Conservation (phyloP, 2,888 invertebrate species). For the Apamea epomidion region DNA sequence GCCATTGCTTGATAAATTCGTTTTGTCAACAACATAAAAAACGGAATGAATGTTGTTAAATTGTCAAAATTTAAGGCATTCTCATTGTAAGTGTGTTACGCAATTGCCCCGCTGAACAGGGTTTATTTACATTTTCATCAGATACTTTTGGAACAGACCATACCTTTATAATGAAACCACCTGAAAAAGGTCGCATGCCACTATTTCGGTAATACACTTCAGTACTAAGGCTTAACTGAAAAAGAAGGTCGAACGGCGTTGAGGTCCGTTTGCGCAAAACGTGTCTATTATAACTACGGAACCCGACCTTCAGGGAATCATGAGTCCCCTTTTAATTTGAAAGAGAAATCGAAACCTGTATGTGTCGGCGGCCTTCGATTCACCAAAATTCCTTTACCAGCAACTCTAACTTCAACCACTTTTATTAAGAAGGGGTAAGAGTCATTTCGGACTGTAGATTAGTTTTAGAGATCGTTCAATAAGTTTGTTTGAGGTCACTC, state of each 20-base stretch:
- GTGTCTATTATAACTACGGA: conserved; percentile 64
- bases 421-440: conserved; percentile 25
- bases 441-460: conserved; percentile 19
- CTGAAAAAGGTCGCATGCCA: conserved; percentile 60
- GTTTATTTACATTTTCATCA: not conserved
- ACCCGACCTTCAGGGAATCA: conserved; percentile 74
- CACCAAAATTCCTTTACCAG: conserved; percentile 3
- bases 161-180: conserved; percentile 53
- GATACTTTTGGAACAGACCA: not conserved
- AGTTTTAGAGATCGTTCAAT: not conserved
- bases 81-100: not conserved
- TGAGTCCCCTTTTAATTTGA: conserved; percentile 80
- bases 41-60: not conserved
- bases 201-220: conserved; percentile 47
- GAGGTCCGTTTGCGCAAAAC: conserved; percentile 61
- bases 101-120: not conserved
- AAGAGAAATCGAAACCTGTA: conserved; percentile 77
- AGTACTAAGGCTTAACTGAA: conserved; percentile 58
- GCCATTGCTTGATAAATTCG: not conserved
- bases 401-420: not conserved
- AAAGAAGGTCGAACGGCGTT: conserved; percentile 58
- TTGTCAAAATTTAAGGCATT: not conserved
- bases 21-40: not conserved
- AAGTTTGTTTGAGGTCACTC: conserved; percentile 58
- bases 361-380: conserved; percentile 61